phyloP scores from a whole-genome alignment of 2,113 vertebrate species.

The Catharus fuscescens region DNA sequence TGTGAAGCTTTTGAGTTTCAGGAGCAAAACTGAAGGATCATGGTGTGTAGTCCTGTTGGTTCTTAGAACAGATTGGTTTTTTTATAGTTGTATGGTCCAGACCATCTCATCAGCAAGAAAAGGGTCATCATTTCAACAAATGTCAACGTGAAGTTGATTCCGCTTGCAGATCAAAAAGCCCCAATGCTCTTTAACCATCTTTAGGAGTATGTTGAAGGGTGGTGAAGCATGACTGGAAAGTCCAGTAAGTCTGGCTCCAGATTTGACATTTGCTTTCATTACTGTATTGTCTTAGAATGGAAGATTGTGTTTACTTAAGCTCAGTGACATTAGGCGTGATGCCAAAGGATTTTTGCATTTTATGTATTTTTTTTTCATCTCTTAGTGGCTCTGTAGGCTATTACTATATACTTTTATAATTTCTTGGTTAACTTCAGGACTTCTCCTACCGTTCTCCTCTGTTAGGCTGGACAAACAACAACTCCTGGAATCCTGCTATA shows the following conservation, averaged over 20 bases:
- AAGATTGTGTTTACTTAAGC: background rate
- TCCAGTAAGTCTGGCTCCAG: constrained; percentile 38
- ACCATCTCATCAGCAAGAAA: background rate
- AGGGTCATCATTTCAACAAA: background rate
- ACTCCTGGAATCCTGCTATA: background rate
- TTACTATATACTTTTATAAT: background rate
- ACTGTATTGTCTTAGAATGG: background rate
- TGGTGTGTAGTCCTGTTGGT: accelerated
- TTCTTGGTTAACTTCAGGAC: background rate
- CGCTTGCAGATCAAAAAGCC: background rate
- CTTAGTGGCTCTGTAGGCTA: background rate
- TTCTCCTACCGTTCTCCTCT: background rate
- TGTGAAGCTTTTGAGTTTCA: background rate
- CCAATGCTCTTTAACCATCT: background rate
- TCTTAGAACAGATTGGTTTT: background rate
- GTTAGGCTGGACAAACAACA: background rate
- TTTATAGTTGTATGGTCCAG: background rate
- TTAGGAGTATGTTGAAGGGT: background rate
- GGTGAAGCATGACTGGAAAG: constrained; percentile 39
- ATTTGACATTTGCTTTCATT: background rate
- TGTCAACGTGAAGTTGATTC: background rate
- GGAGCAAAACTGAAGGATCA: background rate
- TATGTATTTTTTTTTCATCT: background rate
- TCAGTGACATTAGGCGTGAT: background rate
- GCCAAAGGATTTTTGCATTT: background rate